phyloP scores from a whole-genome alignment of 30 jellyfish, hydroid and myxozoan genomes.

The Aurelia coerulea region DNA sequence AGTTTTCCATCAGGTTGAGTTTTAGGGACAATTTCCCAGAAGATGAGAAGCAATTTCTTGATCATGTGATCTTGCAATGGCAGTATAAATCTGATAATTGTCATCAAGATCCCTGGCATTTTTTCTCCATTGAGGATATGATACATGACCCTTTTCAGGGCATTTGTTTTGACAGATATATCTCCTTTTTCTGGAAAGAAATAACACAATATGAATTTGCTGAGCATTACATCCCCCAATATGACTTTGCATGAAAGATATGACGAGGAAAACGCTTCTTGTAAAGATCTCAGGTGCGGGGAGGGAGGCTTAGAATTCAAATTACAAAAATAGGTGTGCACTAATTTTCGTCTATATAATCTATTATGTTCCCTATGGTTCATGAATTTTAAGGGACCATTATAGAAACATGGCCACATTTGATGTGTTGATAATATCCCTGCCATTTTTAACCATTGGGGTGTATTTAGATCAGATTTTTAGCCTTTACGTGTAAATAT shows the following conservation, averaged over 20 bases:
- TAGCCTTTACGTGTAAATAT: no score
- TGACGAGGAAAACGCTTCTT: no score
- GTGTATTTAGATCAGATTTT: no score
- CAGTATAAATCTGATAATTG: conserved; percentile 96
- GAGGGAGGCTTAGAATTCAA: not conserved
- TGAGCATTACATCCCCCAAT: not conserved
- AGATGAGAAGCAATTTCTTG: conserved; percentile 88
- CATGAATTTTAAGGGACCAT: no score
- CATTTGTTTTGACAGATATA: conserved; percentile 75
- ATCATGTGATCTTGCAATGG: conserved; percentile 96
- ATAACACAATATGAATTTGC: not conserved
- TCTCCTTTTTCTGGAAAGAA: conserved; percentile 90
- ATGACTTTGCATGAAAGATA: not conserved
- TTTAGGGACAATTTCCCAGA: conserved; percentile 99
- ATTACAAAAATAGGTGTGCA: no score
- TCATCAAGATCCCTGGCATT: conserved; percentile 91
- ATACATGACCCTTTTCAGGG: conserved; percentile 93
- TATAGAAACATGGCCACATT: no score
- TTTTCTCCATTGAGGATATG: conserved; percentile 95
- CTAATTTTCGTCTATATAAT: no score
- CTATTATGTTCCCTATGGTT: no score
- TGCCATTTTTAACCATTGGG: no score
- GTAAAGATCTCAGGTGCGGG: not conserved
- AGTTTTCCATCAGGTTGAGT: conserved; percentile 97
- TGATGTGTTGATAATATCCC: no score